phyloP scores from a whole-genome alignment of 1,140 invertebrate species.

The Euura lappo region DNA sequence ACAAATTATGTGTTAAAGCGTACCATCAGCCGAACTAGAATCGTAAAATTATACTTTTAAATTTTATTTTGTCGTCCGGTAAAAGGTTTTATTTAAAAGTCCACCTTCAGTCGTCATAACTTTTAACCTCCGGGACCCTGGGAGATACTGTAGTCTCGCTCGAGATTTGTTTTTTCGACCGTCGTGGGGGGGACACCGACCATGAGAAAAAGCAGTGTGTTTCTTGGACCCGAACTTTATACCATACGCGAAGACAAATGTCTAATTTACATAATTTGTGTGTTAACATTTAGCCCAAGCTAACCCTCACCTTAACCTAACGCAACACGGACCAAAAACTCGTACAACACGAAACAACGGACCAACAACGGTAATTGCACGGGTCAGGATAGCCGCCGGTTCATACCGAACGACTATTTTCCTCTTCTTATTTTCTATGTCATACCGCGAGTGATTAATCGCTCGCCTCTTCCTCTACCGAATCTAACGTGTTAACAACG shows the following conservation, averaged over 20 bases:
- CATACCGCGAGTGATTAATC: not conserved
- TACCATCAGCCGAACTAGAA: not conserved
- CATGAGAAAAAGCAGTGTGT: not conserved
- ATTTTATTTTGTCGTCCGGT: slow-evolving; percentile 8
- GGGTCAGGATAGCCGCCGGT: not conserved
- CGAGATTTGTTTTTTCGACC: too few relatives aligned
- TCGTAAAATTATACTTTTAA: slow-evolving; percentile 30
- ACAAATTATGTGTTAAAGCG: slow-evolving; percentile 13
- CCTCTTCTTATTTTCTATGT: not conserved
- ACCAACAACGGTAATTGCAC: not conserved
- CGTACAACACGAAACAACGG: too few relatives aligned
- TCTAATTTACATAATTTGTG: slow-evolving; percentile 54
- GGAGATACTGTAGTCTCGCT: too few relatives aligned
- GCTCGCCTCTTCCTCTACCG: not conserved
- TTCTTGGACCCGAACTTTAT: not conserved
- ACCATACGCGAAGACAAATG: not conserved
- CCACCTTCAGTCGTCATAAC: not conserved
- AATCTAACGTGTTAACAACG: not conserved
- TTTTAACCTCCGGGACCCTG: not conserved
- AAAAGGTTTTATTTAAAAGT: not conserved
- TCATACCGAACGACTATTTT: not conserved
- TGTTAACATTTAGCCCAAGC: slow-evolving; percentile 54
- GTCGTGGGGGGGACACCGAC: not conserved
- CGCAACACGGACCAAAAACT: not conserved
- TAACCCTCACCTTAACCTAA: not conserved